Conservation (phyloP, 2,797 vertebrate species). For the Halcyon smyrnensis region DNA sequence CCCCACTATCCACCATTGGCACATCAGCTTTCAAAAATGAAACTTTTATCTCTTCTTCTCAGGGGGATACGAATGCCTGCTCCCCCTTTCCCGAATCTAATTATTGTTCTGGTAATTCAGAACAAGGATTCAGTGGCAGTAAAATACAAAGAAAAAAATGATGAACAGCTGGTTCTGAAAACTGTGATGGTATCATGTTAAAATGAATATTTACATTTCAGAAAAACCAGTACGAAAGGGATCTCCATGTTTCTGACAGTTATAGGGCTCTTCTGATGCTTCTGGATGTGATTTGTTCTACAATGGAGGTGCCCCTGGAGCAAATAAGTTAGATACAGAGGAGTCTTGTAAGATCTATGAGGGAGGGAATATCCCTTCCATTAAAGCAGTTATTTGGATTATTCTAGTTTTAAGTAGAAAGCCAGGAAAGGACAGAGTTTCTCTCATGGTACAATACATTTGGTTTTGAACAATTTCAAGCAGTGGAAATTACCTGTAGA, state of each 20-base stretch:
- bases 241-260: neutral
- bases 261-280: neutral
- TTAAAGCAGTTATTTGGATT: neutral
- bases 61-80: neutral
- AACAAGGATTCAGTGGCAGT: neutral
- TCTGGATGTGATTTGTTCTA: neutral
- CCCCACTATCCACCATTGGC: neutral
- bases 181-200: neutral
- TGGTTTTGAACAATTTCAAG: neutral
- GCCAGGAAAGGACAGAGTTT: neutral
- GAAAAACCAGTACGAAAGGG: neutral
- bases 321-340: neutral
- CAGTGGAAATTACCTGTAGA: neutral
- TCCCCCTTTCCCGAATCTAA: neutral
- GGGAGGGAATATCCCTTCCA: neutral
- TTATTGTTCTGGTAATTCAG: constrained; percentile 40
- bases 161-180: neutral
- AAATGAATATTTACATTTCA: neutral
- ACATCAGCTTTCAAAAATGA: constrained; percentile 38
- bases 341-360: neutral
- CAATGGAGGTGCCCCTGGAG: neutral
- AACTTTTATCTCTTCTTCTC: constrained; percentile 28
- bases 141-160: neutral
- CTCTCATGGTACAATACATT: neutral
- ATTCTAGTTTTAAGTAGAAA: neutral